Evolutionary conservation across 35 echinoderm and acorn worm genomes (phyloP), one percentile per base, ranked within the genome.

Genomic region (Ophiothrix spiculata): DNA sequence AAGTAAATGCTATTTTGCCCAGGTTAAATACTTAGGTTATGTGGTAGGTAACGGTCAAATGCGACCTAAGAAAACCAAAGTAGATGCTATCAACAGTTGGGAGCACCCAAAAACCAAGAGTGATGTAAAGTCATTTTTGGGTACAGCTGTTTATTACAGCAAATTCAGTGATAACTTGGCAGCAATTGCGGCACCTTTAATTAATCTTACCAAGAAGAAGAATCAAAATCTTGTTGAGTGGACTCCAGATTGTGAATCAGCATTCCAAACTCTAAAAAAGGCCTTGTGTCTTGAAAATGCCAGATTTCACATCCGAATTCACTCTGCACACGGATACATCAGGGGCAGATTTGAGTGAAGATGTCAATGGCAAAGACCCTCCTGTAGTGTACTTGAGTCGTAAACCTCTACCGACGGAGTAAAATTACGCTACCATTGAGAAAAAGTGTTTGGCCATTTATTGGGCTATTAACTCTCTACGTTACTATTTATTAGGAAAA

Each of bases 1-100:
- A 31, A 77, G 42, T 14, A 92, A 83, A 56, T 92, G 84, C 56
- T 74, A 11, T 39, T 37, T 94, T 77, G 88, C 83, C 1, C 35
- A 77, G 0, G 35, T 90, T 13, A 87, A 93, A 38, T 90, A 86
- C 37, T 32, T 94, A 35, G 87, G 92, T 4, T 88, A 94, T 37
- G 74, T 88, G 4, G 77, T 90, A 1, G 82, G 79, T 17, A 37
- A 86, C 37, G 87, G 75, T 31, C 16, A 56, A 33, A 32, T 84
- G 1, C 12, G 14, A 56, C 82, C 83, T 28, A 31, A 75, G 33
- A 88, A 88, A 46, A 39, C 56, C 8, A 94, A 94, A 64, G 33
- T 94, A 1, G 34, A 85, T 28, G 64, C 41, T 31, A 90, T 94
- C 14, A 39, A 80, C 16, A 79, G 77, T 36, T 83, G 60, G 15